Evolutionary conservation across 2,888 invertebrate genomes (phyloP), one percentile per base, ranked within the genome.

Genomic region (Rhamnusium bicolor): DNA sequence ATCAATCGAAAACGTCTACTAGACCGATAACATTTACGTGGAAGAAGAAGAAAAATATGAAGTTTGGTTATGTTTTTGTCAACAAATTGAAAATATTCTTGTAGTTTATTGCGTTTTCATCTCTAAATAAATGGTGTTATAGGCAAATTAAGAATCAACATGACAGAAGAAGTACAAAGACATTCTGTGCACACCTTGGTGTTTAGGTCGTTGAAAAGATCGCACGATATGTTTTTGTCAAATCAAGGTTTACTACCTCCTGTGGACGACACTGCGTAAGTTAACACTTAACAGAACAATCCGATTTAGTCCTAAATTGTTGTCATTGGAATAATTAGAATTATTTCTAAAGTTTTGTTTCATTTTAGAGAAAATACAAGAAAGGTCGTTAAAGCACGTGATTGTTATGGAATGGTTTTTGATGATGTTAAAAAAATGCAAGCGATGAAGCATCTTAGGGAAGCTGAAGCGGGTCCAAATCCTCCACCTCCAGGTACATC

Each of bases 131-230:
- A n/a, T n/a, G n/a, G 40, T 40, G 32, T 10, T 32, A 2, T 32
- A 8, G 10, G n/a, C 32, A 12, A 10, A 2, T 40, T 40, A n/a
- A 4, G 4, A 40, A 8, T 18, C 40, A 85, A 85, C 85, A 92
- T 91, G 90, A 89, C 90, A 81, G 94, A 95, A 89, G 96, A 96
- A 83, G 98, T 98, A 8, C 98, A 98, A 86, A 94, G 96, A 83
- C 98, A 98, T 89, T 98, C 98, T 4, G 98, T 98, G 0, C 98
- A 98, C 87, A 98, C 98, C 0, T 89, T 98, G 76, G 98, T 99
- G 77, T 99, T 99, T 87, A 92, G 99, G 80, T 99, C 98, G 6
- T 88, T 99, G 78, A 99, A 99, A 88, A 90, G 99, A 84, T 97
- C 98, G 0, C 98, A 99, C 87, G 99, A 99, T 88, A 95, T 98